These are phyloP conservation scores for Leptodactylus fallax DNA, from an alignment of 2,797 vertebrate species.

Conservation along the genomic window DNA sequence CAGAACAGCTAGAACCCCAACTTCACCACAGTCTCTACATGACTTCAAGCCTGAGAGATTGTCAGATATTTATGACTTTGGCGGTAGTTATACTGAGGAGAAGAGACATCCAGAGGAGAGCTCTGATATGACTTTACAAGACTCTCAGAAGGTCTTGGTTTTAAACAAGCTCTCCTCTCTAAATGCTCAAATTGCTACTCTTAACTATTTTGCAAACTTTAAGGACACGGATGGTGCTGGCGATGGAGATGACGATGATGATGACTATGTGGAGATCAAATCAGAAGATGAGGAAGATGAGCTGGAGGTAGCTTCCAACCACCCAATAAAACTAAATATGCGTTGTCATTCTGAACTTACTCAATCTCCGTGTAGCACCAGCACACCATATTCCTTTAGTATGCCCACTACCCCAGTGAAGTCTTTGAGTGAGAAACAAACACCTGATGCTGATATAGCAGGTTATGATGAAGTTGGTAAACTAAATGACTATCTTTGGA, in stretches of 20 bases:
- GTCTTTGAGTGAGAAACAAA: conserved; percentile 62
- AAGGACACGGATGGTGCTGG: conserved; percentile 86
- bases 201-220: conserved; percentile 96
- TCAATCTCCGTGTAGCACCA: conserved; percentile 64
- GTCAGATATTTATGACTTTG: conserved; percentile 63
- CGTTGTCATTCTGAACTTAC: conserved; percentile 30
- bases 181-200: conserved; percentile 85
- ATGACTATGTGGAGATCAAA: conserved; percentile 97
- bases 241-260: conserved; percentile 84
- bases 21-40: conserved; percentile 64
- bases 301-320: conserved; percentile 65
- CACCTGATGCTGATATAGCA: conserved; percentile 72
- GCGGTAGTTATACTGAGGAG: conserved; percentile 52
- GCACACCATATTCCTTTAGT: conserved; percentile 71
- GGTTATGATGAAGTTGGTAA: conserved; percentile 79
- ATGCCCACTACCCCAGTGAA: conserved; percentile 78
- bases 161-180: conserved; percentile 82
- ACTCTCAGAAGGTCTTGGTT: conserved; percentile 90
- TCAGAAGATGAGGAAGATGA: conserved; percentile 90
- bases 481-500: conserved; percentile 92
- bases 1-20: conserved; percentile 67
- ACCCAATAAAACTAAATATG: conserved; percentile 56
- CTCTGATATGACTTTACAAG: conserved; percentile 89
- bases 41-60: conserved; percentile 69
- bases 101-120: conserved; percentile 69